These are phyloP conservation scores for Nymphalis urticae DNA, from an alignment of 2,888 invertebrate species.

Conservation along the genomic window DNA sequence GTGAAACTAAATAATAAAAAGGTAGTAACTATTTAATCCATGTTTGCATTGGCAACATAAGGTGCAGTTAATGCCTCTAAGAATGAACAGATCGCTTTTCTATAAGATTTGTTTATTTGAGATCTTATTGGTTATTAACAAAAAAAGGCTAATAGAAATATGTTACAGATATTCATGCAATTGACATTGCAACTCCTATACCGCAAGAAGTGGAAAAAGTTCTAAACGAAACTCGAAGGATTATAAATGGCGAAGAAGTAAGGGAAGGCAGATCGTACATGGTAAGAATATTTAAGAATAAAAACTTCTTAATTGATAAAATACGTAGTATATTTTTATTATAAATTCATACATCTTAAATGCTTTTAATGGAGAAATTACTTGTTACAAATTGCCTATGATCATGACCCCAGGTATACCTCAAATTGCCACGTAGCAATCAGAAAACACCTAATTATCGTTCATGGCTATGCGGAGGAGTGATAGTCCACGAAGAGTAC, in stretches of 20 bases:
- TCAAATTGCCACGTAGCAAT: constrained; percentile 59
- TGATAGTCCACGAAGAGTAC: constrained; percentile 67
- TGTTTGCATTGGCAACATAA: too few relatives aligned
- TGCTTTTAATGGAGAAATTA: too few relatives aligned
- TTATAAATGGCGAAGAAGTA: constrained; percentile 62
- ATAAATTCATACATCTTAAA: background rate
- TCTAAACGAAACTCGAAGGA: constrained; percentile 61
- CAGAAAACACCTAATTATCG: constrained; percentile 55
- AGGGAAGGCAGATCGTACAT: constrained; percentile 64
- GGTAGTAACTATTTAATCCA: too few relatives aligned
- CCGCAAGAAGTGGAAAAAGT: constrained; percentile 53
- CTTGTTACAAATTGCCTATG: background rate
- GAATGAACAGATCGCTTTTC: too few relatives aligned
- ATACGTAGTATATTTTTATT: too few relatives aligned
- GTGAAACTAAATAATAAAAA: constrained; percentile 77
- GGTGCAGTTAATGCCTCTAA: too few relatives aligned
- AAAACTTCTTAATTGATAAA: background rate
- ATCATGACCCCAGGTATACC: constrained; percentile 52
- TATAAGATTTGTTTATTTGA: background rate
- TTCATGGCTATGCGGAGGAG: constrained; percentile 66
- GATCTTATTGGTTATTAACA: background rate
- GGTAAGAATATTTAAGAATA: constrained; percentile 46
- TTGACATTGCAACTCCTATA: constrained; percentile 58
- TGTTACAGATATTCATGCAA: constrained; percentile 52
- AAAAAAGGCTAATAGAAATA: background rate